Base-by-base conservation (phyloP, 2,797 vertebrate genomes). In the Ficedula albicollis region DNA sequence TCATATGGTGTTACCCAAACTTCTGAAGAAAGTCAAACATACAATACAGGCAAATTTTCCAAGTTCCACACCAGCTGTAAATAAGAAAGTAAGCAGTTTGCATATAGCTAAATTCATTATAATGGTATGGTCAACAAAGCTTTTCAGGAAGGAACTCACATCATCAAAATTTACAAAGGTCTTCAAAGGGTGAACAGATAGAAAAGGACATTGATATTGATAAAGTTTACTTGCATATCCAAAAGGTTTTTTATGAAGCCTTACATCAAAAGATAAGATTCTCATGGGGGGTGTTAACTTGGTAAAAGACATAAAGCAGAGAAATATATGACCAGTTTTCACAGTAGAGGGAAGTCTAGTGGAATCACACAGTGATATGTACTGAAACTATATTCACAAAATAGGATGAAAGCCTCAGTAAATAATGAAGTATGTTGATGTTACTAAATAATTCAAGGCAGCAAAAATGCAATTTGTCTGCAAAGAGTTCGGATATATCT, bases 401-500 rank as follows among this genome's bases (percentile, higher is more conserved):
- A 66, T n/a, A 79, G 73, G 52, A 63, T 39, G 23, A 79, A 92
- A 91, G 72, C 25, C 74, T 67, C 21, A 5, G 72, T 83, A 87
- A 92, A 89, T 82, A 85, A 92, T 87, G 68, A 92, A 83, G 21
- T 74, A 44, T 70, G 48, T 36, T 89, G 70, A 79, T 87, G 81
- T 78, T 83, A 63, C 64, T 89, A 76, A 94, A 92, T 93, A 79
- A 94, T 91, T 96, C 64, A 94, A 85, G 44, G 48, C 78, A 80
- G 54, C 15, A 91, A 80, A 91, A 94, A 83, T 52, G 52, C 29
- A 84, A 70, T 93, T 91, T 87, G 63, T 93, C 91, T 87, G 38
- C 34, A 52, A 73, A 70, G 72, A 63, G 26, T 74, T 95, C n/a
- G 13, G 82, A 93, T 90, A 80, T 77, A 75, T 43, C 60, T 83